Percentiles rank a stretch among this genome's conserved stretches.
These are phyloP conservation scores for Neoitamus cyanurus DNA, from an alignment of 2,888 invertebrate genomes.

Conservation along the genomic window DNA sequence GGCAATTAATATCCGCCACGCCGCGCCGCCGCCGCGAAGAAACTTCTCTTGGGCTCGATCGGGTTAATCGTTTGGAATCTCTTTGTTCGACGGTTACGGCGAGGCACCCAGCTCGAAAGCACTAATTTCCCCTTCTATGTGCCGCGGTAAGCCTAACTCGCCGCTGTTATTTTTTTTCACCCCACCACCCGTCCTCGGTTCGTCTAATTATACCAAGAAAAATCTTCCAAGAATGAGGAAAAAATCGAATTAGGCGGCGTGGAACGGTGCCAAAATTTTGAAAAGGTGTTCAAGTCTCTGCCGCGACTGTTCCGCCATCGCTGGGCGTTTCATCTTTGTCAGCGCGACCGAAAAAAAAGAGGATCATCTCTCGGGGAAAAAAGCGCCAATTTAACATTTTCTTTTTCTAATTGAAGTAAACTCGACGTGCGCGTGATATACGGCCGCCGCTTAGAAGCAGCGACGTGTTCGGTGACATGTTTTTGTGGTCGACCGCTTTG, in stretches of 20 bases:
- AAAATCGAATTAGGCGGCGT: neutral
- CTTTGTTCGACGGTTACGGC: neutral
- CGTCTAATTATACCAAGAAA: neutral
- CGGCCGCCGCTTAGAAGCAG: neutral
- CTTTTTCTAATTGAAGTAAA: conserved; percentile 38
- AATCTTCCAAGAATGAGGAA: conserved; percentile 31
- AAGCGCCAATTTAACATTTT: conserved; percentile 3
- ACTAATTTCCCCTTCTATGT: conserved; percentile 3
- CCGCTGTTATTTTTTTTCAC: neutral
- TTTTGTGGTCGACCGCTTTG: conserved; percentile 21
- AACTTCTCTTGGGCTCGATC: neutral
- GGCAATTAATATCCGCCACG: conserved; percentile 12
- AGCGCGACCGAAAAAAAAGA: neutral
- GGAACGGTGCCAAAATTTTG: conserved; percentile 36
- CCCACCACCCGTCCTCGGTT: neutral
- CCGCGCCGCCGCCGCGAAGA: neutral
- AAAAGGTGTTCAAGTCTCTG: conserved; percentile 3
- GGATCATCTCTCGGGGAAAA: neutral
- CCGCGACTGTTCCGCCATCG: neutral
- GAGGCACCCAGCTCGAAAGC: neutral
- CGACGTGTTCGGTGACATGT: conserved; percentile 26
- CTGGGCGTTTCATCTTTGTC: conserved; percentile 30
- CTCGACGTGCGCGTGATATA: conserved; percentile 37
- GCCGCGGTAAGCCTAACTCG: neutral
- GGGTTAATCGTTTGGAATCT: conserved; percentile 9